Evolutionary conservation across 1,140 invertebrate genomes (phyloP).

Genomic region (Cardiocondyla obscurior): DNA sequence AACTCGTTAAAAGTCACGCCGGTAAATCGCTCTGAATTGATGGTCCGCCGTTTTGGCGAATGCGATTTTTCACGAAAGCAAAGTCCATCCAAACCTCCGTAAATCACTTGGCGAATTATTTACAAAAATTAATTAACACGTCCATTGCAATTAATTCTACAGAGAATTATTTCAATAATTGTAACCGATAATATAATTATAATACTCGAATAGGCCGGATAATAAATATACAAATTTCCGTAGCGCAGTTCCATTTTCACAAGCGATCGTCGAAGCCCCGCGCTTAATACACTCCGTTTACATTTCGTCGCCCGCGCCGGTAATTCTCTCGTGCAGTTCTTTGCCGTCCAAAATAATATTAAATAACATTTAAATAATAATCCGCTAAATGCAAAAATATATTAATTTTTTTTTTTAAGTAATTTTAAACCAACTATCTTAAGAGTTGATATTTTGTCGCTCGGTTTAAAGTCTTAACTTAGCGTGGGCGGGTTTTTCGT

Average conservation of each 20-base stretch:
- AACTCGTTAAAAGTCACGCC: not conserved
- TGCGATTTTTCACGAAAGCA: not conserved
- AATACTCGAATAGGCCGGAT: not conserved
- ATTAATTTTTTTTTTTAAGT: not conserved
- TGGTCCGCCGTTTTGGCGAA: not conserved
- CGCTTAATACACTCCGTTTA: not conserved
- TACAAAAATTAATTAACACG: conserved; percentile 71
- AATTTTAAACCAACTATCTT: not conserved
- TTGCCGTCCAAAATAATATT: not conserved
- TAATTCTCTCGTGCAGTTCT: not conserved
- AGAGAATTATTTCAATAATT: conserved; percentile 27
- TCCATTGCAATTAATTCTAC: conserved; percentile 48
- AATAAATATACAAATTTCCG: conserved; percentile 66
- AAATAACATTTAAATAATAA: conserved; percentile 14
- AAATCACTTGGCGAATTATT: conserved; percentile 70
- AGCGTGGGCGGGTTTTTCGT: conserved; percentile 3
- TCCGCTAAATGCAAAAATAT: conserved; percentile 7
- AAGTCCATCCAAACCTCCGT: conserved; percentile 76
- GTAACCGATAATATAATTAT: conserved; percentile 28
- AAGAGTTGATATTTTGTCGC: not conserved
- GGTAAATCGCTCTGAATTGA: not conserved
- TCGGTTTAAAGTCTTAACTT: not conserved
- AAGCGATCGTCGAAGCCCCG: not conserved
- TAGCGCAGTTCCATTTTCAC: not conserved
- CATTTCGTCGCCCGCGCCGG: not conserved